A percentile compares a stretch with the other conserved stretches of the same genome.
Evolutionary conservation across 2,113 vertebrate genomes (phyloP).

Genomic region (Uropsilus gracilis): DNA sequence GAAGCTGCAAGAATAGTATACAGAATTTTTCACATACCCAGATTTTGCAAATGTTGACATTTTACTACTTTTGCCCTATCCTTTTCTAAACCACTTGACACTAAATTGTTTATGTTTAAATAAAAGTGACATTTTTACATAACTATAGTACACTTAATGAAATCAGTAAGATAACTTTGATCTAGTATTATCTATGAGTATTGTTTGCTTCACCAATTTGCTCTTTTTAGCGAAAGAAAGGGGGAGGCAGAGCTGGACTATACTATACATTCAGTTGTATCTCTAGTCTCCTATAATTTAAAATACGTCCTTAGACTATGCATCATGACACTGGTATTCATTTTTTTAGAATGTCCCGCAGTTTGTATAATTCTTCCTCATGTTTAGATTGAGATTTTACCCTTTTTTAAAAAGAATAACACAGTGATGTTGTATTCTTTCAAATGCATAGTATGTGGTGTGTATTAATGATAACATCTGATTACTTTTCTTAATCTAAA

Average conservation of each 20-base stretch:
- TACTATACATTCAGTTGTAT: not conserved
- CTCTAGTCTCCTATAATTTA: not conserved
- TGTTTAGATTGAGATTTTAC: not conserved
- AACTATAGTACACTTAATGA: not conserved
- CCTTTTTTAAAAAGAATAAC: constrained; percentile 37
- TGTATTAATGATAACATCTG: not conserved
- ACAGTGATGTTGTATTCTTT: not conserved
- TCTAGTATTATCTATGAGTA: not conserved
- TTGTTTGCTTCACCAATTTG: not conserved
- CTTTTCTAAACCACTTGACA: not conserved
- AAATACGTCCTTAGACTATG: not conserved
- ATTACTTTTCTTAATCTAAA: not conserved
- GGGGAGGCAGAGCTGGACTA: not conserved
- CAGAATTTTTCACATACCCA: not conserved
- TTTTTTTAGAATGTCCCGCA: constrained; percentile 30
- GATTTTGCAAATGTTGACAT: not conserved
- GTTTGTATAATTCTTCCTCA: constrained; percentile 1
- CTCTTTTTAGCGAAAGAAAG: not conserved
- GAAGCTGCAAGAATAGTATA: constrained; percentile 9
- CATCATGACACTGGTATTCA: not conserved
- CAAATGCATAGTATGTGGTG: not conserved
- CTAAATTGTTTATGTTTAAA: too few relatives aligned
- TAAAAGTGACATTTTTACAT: not conserved
- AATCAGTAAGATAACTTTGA: constrained; percentile 3
- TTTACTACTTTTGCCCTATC: constrained; percentile 30